Percentiles rank a stretch among this genome's conserved stretches.
These are phyloP conservation scores for Calameuta idolon DNA, from an alignment of 2,888 invertebrate species.

Conservation along the genomic window DNA sequence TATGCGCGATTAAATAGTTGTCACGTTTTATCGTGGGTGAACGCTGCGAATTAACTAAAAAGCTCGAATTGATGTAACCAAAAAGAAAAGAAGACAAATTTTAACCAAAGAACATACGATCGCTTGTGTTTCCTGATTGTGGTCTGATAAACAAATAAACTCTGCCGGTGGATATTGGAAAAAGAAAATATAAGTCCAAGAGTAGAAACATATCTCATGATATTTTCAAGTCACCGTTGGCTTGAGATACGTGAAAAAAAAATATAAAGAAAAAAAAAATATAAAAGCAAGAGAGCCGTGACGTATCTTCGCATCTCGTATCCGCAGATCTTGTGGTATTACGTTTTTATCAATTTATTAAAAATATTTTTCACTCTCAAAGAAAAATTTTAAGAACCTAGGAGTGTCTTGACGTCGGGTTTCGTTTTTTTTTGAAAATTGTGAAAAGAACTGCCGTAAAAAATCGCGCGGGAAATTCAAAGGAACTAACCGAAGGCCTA, in stretches of 20 bases:
- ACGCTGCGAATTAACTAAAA: constrained; percentile 12
- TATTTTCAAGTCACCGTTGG: not conserved
- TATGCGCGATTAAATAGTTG: not conserved
- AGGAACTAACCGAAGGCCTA: not conserved
- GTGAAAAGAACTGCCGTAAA: not conserved
- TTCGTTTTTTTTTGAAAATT: not conserved
- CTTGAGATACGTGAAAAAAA: not conserved
- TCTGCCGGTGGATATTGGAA: not conserved
- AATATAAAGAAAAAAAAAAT: constrained; percentile 2
- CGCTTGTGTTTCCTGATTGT: not conserved
- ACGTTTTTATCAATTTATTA: not conserved
- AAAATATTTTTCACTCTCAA: not conserved
- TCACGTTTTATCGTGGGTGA: not conserved
- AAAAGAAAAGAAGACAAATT: not conserved
- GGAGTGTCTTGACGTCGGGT: not conserved
- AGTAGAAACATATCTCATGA: not conserved
- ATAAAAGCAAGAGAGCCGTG: not conserved
- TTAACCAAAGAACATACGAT: not conserved
- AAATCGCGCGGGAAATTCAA: not conserved
- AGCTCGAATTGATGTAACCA: constrained; percentile 1
- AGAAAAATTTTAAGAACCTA: not conserved
- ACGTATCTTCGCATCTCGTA: not conserved
- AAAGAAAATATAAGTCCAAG: not conserved
- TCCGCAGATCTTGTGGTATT: not conserved
- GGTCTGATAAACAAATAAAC: not conserved